A percentile compares a stretch with the other conserved stretches of the same genome.
Conservation (phyloP, 1,140 invertebrate species). For the Atopsyche davidsoni region DNA sequence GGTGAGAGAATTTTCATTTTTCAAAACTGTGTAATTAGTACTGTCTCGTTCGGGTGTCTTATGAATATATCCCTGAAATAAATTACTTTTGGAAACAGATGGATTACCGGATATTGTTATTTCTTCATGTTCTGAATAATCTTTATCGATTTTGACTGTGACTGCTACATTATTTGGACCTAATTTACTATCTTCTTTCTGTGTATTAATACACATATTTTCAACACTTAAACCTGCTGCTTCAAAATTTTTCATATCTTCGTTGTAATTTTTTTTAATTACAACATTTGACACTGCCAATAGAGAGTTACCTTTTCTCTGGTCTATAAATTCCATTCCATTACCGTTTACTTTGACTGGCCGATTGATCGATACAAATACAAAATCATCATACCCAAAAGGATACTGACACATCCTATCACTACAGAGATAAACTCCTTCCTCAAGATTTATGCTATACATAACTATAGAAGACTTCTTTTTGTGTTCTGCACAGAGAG, state of each 20-base stretch:
- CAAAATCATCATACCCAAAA: constrained; percentile 37
- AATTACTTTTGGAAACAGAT: no score
- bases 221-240: neutral
- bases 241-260: constrained; percentile 1
- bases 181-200: no score
- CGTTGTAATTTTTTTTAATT: constrained; percentile 3
- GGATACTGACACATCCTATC: constrained; percentile 40
- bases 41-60: no score
- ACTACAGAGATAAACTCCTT: constrained; percentile 39
- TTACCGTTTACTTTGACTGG: no score
- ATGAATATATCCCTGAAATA: no score
- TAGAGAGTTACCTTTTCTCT: neutral
- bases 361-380: constrained; percentile 32
- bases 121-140: no score
- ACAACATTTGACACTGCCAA: neutral
- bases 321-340: neutral
- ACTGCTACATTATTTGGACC: no score
- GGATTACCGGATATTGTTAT: no score
- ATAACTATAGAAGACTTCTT: constrained; percentile 31
- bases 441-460: constrained; percentile 38
- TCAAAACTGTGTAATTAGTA: no score
- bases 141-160: no score
- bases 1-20: no score
- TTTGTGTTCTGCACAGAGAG: constrained; percentile 11
- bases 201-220: constrained; percentile 1